These are phyloP conservation scores for Pseudochaenichthys georgianus DNA, from an alignment of 2,797 vertebrate genomes.

Conservation along the genomic window DNA sequence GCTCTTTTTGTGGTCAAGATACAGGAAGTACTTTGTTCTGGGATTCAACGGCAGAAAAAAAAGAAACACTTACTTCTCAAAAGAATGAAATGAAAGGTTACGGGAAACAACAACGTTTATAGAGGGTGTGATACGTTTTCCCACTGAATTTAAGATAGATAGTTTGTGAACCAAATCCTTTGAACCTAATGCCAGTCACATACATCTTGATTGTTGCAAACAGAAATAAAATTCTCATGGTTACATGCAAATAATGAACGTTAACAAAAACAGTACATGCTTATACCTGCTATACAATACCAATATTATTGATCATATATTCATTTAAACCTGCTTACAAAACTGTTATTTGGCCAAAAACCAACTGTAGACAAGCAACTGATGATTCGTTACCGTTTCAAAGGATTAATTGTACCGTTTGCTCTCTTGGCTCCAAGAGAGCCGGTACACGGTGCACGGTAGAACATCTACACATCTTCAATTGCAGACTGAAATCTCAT, in stretches of 20 bases:
- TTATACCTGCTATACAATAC: neutral
- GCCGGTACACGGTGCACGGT: neutral
- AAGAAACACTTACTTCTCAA: conserved; percentile 61
- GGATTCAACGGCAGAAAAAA: conserved; percentile 59
- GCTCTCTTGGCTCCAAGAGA: neutral
- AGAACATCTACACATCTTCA: neutral
- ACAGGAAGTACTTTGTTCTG: conserved; percentile 79
- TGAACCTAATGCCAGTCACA: conserved; percentile 5
- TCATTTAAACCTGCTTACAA: neutral
- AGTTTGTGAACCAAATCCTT: conserved; percentile 11
- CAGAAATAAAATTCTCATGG: neutral
- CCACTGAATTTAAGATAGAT: conserved; percentile 30
- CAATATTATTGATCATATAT: neutral
- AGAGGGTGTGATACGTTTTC: conserved; percentile 47
- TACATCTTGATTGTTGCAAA: conserved; percentile 3
- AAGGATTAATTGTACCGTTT: conserved; percentile 2
- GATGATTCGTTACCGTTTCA: neutral
- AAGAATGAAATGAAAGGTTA: conserved; percentile 67
- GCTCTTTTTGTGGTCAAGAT: conserved; percentile 70
- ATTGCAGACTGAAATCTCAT: neutral
- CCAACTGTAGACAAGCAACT: neutral
- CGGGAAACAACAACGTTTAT: conserved; percentile 53
- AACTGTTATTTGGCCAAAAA: neutral
- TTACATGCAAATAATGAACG: neutral
- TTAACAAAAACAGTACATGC: neutral